Evolutionary conservation across 1,140 invertebrate species (phyloP).

Genomic region (Caligus rogercresseyi): DNA sequence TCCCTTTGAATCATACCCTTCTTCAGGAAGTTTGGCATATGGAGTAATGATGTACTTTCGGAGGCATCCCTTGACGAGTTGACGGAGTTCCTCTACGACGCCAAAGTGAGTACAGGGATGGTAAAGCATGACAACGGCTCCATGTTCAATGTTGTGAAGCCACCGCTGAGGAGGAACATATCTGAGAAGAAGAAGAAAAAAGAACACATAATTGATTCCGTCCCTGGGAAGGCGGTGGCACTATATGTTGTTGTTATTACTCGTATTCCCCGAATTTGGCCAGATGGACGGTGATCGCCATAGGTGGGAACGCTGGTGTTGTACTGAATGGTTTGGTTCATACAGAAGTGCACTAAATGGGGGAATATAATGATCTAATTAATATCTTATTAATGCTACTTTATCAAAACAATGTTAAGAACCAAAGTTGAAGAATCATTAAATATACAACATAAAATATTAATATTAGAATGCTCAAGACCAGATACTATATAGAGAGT

Average conservation of each 20-base stretch:
- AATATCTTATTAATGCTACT: not conserved
- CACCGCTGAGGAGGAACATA: slow-evolving; percentile 64
- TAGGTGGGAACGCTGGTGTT: slow-evolving; percentile 42
- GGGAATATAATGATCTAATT: slow-evolving; percentile 11
- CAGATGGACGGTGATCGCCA: slow-evolving; percentile 60
- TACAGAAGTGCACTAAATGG: slow-evolving; percentile 40
- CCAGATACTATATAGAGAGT: no score
- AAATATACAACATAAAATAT: no score
- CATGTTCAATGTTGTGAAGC: slow-evolving; percentile 69
- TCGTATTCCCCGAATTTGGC: slow-evolving; percentile 64
- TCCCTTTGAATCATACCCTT: slow-evolving; percentile 36
- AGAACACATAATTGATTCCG: not conserved
- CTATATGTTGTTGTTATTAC: not conserved
- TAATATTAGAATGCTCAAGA: no score
- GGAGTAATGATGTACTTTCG: slow-evolving; percentile 63
- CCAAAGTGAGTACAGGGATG: slow-evolving; percentile 60
- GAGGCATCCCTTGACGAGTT: slow-evolving; percentile 47
- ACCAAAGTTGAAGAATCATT: no score
- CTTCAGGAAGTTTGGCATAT: slow-evolving; percentile 38
- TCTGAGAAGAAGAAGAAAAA: not conserved
- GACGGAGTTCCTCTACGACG: slow-evolving; percentile 43
- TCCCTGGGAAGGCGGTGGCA: not conserved
- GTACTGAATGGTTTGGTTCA: slow-evolving; percentile 48
- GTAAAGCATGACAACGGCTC: slow-evolving; percentile 62
- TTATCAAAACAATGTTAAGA: no score